phyloP scores from a whole-genome alignment of 2,797 vertebrate species.

The Psittacula derbiana region DNA sequence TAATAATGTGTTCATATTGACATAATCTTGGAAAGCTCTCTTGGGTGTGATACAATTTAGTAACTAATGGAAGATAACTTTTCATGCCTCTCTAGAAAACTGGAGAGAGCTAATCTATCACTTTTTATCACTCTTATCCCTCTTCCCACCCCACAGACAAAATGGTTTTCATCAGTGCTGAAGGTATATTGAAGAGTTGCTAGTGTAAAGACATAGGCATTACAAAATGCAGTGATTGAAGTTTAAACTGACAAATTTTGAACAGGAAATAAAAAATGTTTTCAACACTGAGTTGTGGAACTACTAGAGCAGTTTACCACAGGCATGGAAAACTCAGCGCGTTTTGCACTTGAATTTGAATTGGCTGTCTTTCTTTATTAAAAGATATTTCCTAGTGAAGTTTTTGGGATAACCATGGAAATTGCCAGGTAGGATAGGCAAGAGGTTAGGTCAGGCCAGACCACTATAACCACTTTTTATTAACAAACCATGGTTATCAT shows the following conservation, averaged over 20 bases:
- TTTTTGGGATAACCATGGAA: neutral
- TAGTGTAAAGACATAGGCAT: neutral
- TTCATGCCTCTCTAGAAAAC: neutral
- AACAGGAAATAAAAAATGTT: neutral
- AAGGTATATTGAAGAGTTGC: neutral
- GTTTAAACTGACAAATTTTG: conserved; percentile 1
- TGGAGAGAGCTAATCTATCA: neutral
- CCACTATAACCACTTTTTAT: neutral
- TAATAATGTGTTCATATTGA: neutral
- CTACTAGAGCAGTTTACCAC: neutral
- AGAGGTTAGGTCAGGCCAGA: neutral
- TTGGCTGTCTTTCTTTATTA: neutral
- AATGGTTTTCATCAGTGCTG: neutral
- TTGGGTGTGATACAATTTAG: neutral
- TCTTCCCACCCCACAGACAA: neutral
- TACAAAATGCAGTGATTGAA: neutral
- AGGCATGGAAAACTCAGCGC: neutral
- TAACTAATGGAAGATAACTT: neutral
- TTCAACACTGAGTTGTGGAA: neutral
- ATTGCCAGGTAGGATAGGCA: neutral
- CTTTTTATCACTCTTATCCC: neutral
- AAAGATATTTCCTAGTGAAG: neutral
- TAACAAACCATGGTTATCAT: neutral
- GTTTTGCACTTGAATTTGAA: neutral
- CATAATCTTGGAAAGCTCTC: neutral